Evolutionary conservation across 2,888 invertebrate genomes (phyloP).

Genomic region (Pteria penguin): DNA sequence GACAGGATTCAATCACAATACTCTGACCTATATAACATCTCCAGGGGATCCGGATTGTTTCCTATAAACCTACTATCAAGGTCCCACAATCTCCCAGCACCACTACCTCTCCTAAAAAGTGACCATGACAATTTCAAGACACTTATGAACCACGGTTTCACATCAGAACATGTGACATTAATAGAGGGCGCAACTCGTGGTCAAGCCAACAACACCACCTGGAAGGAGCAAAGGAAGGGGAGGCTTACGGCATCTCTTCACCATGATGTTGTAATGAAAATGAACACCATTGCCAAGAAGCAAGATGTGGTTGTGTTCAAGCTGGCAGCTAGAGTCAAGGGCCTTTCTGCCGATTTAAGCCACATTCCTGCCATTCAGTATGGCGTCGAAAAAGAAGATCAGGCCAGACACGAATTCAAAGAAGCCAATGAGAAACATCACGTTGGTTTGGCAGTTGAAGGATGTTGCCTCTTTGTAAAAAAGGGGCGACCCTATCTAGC

Average conservation of each 20-base stretch:
- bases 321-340: neutral
- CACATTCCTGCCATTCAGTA: neutral
- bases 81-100: neutral
- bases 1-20: neutral
- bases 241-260: neutral
- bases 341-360: neutral
- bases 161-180: neutral
- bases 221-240: neutral
- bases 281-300: neutral
- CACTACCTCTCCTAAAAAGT: neutral
- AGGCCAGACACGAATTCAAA: neutral
- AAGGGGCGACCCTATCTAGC: neutral
- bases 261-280: neutral
- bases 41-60: neutral
- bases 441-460: neutral
- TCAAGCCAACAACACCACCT: neutral
- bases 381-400: neutral
- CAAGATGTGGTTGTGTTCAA: neutral
- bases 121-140: neutral
- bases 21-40: neutral
- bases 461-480: neutral
- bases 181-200: neutral
- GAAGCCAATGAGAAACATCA: neutral
- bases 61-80: neutral
- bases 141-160: neutral